Base-by-base conservation (phyloP, 2,113 vertebrate species). In the Elanus axillaris region DNA sequence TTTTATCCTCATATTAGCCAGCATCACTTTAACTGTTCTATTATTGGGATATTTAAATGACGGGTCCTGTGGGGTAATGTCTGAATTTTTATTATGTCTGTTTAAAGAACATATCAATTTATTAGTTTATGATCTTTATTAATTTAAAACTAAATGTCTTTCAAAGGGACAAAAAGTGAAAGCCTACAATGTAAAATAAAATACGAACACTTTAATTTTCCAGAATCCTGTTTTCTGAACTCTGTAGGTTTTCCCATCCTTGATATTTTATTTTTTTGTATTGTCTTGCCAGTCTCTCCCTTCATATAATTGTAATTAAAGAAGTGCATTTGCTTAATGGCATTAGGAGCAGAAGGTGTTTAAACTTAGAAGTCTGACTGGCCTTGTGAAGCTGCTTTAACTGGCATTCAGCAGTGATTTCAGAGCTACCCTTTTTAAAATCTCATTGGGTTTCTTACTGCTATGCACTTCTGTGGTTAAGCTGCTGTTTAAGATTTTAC, bases 1-100 rank as follows among this genome's bases (percentile, higher is more conserved):
- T 98, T 98, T 97, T 97, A 98, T 97, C 96, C 93, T 98, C 90
- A 64, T 95, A 68, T 96, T 98, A 96, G 94, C 96, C 94, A 96
- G 92, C 97, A 88, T 96, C 97, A 96, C 95, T 96, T 96, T 88
- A 97, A 97, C 92, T 90, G 84, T 97, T 97, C 96, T 97, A 19
- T 96, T 96, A 92, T 90, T 95, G 93, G 90, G 80, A 16, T 97
- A 97, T 97, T 93, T 95, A 93, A 95, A 97, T 88, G 91, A 95
- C 86, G 86, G 85, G 91, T 95, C 96, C 91, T 93, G 94, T 97
- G 96, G 82, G 96, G 74, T 96, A 92, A 90, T 78, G 77, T 96
- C 96, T 95, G 92, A 93, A 34, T 96, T 97, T 95, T 90, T 67
- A 96, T 97, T 86, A 96, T 95, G 79, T 94, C 88, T 58, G 18